Conservation (phyloP, 1,140 invertebrate genomes). For the Zaprionus capensis region DNA sequence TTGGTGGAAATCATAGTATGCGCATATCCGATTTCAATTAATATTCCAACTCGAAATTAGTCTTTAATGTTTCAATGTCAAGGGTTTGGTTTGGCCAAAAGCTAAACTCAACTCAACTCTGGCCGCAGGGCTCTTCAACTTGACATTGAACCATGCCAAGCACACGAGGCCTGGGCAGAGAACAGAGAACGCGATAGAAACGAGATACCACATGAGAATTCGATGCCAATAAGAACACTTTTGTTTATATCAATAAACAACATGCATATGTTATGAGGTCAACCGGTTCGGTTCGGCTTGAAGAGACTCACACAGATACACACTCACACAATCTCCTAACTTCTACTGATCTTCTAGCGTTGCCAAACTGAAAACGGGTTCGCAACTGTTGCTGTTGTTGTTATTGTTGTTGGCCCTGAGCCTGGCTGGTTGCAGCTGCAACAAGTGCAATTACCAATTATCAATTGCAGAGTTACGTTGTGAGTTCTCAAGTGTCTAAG, state of each 20-base stretch:
- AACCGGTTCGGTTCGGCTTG: constrained; percentile 71
- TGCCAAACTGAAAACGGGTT: constrained; percentile 3
- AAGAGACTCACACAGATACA: neutral
- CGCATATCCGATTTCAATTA: neutral
- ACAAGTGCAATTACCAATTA: constrained; percentile 26
- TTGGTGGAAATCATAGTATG: neutral
- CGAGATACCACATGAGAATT: constrained; percentile 6
- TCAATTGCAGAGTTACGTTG: constrained; percentile 3
- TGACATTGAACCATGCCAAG: constrained; percentile 65
- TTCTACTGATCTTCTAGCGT: neutral
- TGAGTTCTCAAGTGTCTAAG: constrained; percentile 23
- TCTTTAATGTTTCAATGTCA: constrained; percentile 31
- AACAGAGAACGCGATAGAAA: constrained; percentile 4
- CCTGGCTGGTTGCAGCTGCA: constrained; percentile 27
- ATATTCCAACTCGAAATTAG: neutral
- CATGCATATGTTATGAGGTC: constrained; percentile 73
- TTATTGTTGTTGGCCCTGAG: neutral
- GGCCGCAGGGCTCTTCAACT: constrained; percentile 36
- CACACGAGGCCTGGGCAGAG: constrained; percentile 19
- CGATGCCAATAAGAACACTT: constrained; percentile 65
- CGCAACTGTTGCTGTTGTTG: neutral
- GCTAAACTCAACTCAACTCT: neutral
- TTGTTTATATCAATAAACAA: constrained; percentile 60
- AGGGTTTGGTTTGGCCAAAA: constrained; percentile 19
- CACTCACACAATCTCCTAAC: neutral